A percentile compares a stretch with the other conserved stretches of the same genome.
These are phyloP conservation scores for Orycteropus afer DNA, from an alignment of 2,113 vertebrate species.

Conservation along the genomic window DNA sequence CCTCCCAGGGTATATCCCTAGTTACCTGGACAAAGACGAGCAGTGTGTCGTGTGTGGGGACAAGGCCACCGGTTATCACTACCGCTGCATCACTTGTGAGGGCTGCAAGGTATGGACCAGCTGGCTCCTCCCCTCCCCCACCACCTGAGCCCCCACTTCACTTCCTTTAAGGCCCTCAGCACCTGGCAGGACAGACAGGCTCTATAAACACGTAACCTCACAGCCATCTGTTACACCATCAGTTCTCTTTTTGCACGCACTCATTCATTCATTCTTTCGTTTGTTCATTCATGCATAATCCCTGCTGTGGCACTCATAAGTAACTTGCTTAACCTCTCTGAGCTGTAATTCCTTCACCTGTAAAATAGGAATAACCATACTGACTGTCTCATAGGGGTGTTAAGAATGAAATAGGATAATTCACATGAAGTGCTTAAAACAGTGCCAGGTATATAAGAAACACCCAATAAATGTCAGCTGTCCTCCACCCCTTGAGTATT, in stretches of 20 bases:
- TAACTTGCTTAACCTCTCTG: not conserved
- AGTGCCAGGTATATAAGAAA: not conserved
- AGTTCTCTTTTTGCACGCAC: not conserved
- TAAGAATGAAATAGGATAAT: conserved; percentile 7
- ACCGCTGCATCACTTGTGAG: conserved; percentile 98
- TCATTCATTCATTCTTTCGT: not conserved
- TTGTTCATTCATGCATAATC: not conserved
- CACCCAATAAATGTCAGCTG: not conserved
- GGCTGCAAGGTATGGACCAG: conserved; percentile 93
- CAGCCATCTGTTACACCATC: not conserved
- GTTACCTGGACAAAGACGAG: conserved; percentile 98
- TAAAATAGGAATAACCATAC: not conserved
- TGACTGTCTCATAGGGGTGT: not conserved
- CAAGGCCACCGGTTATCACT: conserved; percentile 97
- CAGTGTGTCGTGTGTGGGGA: conserved; percentile 97
- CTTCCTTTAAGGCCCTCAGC: not conserved
- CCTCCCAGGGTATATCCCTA: conserved; percentile 95
- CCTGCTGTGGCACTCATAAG: not conserved
- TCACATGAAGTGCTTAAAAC: not conserved
- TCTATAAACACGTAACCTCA: not conserved
- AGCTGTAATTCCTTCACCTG: conserved; percentile 32
- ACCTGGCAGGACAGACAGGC: not conserved
- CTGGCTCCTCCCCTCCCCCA: conserved; percentile 27
- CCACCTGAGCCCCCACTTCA: not conserved
- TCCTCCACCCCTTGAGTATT: not conserved